Evolutionary conservation across 2,797 vertebrate genomes (phyloP), one percentile per base, ranked within the genome.

Genomic region (Gila robusta): DNA sequence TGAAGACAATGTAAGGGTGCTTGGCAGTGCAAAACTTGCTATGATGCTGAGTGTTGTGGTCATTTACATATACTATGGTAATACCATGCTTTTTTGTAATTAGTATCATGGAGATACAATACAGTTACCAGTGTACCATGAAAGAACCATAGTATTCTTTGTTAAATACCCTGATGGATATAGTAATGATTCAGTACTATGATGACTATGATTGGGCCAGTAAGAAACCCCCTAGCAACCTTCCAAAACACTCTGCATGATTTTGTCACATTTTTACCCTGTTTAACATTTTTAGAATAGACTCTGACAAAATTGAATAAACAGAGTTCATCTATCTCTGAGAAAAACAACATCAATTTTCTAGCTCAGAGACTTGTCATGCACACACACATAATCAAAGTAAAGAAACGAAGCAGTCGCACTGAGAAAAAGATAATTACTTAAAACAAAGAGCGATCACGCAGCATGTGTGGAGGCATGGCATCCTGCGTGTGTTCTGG

Each of bases 391-490:
- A 70, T 54, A 81, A 70, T 79, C 74, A 79, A 84, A 56, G 73
- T 54, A 78, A 84, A 78, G 74, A 69, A 84, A 69, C 10, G 9
- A 70, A 70, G 74, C 62, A 56, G 62, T 74, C 2, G 17, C 37
- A 41, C 47, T 70, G 28, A 54, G 44, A 59, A n/a, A 79, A 84
- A 78, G 73, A 84, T 69, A 84, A 71, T 84, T 84, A 79, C 69
- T 67, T 74, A 84, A 71, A 66, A 84, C 67, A 84, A 73, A 83
- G 72, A 54, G 56, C 5, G 44, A 89, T 84, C 89, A 86, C 19
- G 69, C 66, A 81, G 90, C 86, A 19, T 88, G 66, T 89, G 56
- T 56, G 88, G 35, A 44, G 78, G 84, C 35, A 72, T 47, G 66
- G 79, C 77, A 56, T 76, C 81, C 54, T 85, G 66, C 5, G 44